These are phyloP conservation scores for Hippocampus barbouri DNA, from an alignment of 2,113 vertebrate species.

Conservation along the genomic window DNA sequence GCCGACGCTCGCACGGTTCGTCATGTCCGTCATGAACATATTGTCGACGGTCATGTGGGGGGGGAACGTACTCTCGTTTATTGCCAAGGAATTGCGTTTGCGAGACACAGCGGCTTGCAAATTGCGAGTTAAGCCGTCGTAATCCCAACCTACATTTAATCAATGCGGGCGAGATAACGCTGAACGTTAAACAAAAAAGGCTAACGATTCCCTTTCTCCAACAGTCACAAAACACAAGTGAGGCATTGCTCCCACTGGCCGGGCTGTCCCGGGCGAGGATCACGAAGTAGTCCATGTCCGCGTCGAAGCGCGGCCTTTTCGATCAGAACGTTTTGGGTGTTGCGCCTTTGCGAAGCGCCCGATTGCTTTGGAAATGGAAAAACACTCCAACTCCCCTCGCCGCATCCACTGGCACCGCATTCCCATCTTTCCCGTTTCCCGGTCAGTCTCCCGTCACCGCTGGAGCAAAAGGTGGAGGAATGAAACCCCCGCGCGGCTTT, in stretches of 20 bases:
- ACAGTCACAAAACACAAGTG: conserved; percentile 16
- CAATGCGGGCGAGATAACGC: conserved; percentile 22
- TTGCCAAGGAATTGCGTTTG: conserved; percentile 20
- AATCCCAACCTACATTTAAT: conserved; percentile 32
- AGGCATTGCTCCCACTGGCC: conserved; percentile 12
- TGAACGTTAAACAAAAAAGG: conserved; percentile 14
- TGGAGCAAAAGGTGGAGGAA: conserved; percentile 43
- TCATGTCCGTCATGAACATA: not conserved
- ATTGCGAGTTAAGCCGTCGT: conserved; percentile 34
- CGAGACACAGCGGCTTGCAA: conserved; percentile 21
- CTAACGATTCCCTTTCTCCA: conserved; percentile 19
- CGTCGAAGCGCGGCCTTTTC: conserved; percentile 51
- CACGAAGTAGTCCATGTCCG: conserved; percentile 22
- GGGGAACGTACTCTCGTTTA: conserved; percentile 11
- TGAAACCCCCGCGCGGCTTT: conserved; percentile 38
- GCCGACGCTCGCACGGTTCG: not conserved
- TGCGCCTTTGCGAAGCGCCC: conserved; percentile 65
- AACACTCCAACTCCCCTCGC: conserved; percentile 27
- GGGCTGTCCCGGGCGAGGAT: conserved; percentile 39
- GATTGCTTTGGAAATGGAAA: conserved; percentile 47
- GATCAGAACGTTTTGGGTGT: conserved; percentile 62
- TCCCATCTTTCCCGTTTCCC: not conserved
- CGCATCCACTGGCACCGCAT: conserved; percentile 5
- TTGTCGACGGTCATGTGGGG: conserved; percentile 13
- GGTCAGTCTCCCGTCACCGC: conserved; percentile 23